Conservation (phyloP, 2,888 invertebrate genomes). For the Amblyjoppa fuscipennis region DNA sequence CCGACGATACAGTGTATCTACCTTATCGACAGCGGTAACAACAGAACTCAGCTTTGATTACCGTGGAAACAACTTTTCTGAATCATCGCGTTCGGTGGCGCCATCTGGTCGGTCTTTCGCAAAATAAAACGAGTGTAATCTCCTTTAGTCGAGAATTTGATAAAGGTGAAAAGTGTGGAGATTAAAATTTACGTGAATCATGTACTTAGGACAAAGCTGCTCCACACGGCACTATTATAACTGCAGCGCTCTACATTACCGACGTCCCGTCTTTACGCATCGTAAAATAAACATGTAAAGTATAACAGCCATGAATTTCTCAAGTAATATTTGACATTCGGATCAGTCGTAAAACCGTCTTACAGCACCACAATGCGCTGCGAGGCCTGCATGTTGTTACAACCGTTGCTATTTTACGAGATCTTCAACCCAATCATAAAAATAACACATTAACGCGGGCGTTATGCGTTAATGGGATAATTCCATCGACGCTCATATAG, state of each 20-base stretch:
- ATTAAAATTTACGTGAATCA: background rate
- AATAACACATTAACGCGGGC: background rate
- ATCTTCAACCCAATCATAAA: background rate
- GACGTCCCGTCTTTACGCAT: background rate
- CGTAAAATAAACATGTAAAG: background rate
- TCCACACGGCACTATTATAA: background rate
- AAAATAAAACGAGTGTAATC: background rate
- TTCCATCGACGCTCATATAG: background rate
- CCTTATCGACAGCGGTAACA: conserved; percentile 5
- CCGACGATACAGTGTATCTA: background rate
- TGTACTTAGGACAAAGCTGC: background rate
- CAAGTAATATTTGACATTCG: background rate
- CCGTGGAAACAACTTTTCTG: background rate
- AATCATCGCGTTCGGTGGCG: conserved; percentile 10
- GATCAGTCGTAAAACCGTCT: conserved; percentile 1
- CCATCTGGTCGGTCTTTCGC: conserved; percentile 16
- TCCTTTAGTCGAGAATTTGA: background rate
- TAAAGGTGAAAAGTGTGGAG: background rate
- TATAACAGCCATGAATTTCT: background rate
- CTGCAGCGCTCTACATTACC: conserved; percentile 9
- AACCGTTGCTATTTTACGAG: background rate
- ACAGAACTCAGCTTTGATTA: background rate
- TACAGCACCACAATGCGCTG: background rate
- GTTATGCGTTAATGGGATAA: background rate
- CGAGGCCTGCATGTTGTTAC: background rate